Base-by-base conservation (phyloP, 2,797 vertebrate species). In the Tokudaia muenninki region DNA sequence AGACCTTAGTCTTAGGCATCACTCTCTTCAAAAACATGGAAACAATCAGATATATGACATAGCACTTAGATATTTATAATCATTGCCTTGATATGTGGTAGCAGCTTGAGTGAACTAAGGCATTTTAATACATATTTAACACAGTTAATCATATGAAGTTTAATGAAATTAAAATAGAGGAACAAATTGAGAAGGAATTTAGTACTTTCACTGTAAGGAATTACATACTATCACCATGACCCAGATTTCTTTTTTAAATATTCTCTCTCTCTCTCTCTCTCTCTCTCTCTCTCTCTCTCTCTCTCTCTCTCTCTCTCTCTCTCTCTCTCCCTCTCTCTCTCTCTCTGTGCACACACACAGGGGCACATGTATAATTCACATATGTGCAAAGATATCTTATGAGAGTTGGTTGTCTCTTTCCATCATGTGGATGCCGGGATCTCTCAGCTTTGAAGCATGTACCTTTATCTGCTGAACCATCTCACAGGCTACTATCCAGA, bases 121-220 rank as follows among this genome's bases (percentile, higher is more conserved):
- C 1, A 90, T 34, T 17, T 93, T 80, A 82, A 17, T 41, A 34
- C 1, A 34, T 52, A 41, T 81, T 96, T 72, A 83, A 87, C 55
- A 72, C 87, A 41, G 81, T 92, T 61, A 90, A 74, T 50, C 70
- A 83, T 74, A 84, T 22, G 37, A 97, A 96, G 90, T 4, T 87
- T 91, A 93, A 91, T 9, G 82, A 78, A 94, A 93, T 55, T 90
- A 59, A 92, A 92, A 77, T 37, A 72, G 61, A 63, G 92, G 87
- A 65, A 52, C 31, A 78, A 65, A 81, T 90, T 94, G 17, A 70
- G 80, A 91, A 87, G 34, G 22, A 90, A 90, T 78, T 95, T 78
- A 81, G 29, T 65, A 63, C 47, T 92, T 9, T 86, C 47, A 75
- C 14, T 55, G 87, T 87, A 78, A n/a, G 67, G 34, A 72, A 72